Evolutionary conservation across 1,140 invertebrate species (phyloP).

Genomic region (Papilio helenus): DNA sequence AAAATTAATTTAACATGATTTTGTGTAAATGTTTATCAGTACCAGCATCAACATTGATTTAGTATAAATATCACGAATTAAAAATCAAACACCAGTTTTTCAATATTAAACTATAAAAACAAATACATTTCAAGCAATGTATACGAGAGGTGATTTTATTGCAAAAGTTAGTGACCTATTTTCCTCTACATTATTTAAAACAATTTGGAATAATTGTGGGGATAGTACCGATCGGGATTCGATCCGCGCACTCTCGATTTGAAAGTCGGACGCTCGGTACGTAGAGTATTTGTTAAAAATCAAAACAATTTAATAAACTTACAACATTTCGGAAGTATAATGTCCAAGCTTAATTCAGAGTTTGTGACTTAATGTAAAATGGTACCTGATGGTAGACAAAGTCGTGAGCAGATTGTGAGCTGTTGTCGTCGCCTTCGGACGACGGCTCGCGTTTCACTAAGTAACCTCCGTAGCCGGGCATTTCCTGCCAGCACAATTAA

Average conservation of each 20-base stretch:
- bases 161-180: too few relatives aligned
- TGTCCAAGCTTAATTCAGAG: not conserved
- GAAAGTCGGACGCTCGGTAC: not conserved
- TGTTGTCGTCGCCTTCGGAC: slow-evolving; percentile 66
- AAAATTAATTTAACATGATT: too few relatives aligned
- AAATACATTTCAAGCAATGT: too few relatives aligned
- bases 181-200: too few relatives aligned
- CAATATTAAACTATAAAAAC: too few relatives aligned
- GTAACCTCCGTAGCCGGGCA: slow-evolving; percentile 61
- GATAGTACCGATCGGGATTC: not conserved
- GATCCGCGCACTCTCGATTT: not conserved
- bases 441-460: slow-evolving; percentile 69
- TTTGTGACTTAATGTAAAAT: not conserved
- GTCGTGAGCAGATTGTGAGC: slow-evolving; percentile 54
- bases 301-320: not conserved
- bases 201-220: too few relatives aligned
- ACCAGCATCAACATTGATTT: too few relatives aligned
- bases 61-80: too few relatives aligned
- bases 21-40: too few relatives aligned
- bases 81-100: too few relatives aligned
- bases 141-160: not conserved
- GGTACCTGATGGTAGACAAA: slow-evolving; percentile 57
- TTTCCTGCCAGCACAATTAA: slow-evolving; percentile 54
- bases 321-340: not conserved
- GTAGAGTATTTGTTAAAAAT: not conserved